Percentiles rank a stretch among this genome's conserved stretches.
phyloP scores from a whole-genome alignment of 1,140 invertebrate species.

The Pogonus chalceus region DNA sequence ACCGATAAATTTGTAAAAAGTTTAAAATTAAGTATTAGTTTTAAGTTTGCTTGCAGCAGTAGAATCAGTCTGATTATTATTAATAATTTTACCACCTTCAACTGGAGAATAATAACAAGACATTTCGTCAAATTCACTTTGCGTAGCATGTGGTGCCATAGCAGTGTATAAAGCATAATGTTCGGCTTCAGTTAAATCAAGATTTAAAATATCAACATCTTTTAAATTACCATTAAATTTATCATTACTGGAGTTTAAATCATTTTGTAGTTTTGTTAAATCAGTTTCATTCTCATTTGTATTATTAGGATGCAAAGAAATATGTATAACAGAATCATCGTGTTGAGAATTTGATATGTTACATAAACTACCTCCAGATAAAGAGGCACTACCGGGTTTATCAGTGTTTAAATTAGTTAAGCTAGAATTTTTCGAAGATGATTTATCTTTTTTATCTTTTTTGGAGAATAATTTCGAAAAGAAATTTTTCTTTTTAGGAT shows the following conservation, averaged over 20 bases:
- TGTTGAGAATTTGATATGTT: not conserved
- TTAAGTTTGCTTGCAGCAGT: not conserved
- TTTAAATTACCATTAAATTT: slow-evolving; percentile 23
- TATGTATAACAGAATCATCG: slow-evolving; percentile 36
- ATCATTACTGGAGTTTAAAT: slow-evolving; percentile 28
- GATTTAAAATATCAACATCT: slow-evolving; percentile 30
- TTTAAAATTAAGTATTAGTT: not conserved
- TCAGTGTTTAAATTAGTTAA: slow-evolving; percentile 18
- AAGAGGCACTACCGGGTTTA: slow-evolving; percentile 18
- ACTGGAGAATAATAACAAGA: slow-evolving; percentile 77
- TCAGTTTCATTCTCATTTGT: not conserved
- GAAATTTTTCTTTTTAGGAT: slow-evolving; percentile 49
- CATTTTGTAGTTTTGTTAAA: slow-evolving; percentile 37
- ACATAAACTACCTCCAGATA: slow-evolving; percentile 3
- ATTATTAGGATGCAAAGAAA: slow-evolving; percentile 27
- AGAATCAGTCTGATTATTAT: slow-evolving; percentile 27
- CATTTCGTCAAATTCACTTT: slow-evolving; percentile 76
- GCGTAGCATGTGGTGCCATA: slow-evolving; percentile 71
- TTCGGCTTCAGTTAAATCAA: slow-evolving; percentile 70
- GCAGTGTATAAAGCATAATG: slow-evolving; percentile 77
- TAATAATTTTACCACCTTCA: slow-evolving; percentile 57
- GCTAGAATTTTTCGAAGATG: slow-evolving; percentile 17
- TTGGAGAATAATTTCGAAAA: slow-evolving; percentile 55
- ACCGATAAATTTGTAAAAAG: too few species aligned
- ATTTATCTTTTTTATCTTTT: slow-evolving; percentile 29